Base-by-base conservation (phyloP, 2,797 vertebrate genomes). In the Falco naumanni region DNA sequence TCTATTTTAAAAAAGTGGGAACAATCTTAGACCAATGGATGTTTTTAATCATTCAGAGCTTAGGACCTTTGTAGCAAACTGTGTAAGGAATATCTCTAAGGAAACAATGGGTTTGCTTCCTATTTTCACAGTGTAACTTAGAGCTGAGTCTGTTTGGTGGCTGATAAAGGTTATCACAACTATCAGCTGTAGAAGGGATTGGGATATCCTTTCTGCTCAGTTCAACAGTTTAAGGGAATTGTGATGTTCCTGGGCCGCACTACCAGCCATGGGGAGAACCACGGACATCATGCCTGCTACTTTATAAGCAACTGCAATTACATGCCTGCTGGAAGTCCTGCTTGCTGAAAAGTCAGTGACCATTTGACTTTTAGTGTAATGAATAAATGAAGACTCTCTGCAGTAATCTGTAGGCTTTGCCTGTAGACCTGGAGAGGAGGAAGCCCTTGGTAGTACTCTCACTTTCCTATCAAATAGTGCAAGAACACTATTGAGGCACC, bases 161-260 rank as follows among this genome's bases (percentile, higher is more conserved):
- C 66, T 87, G 90, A 90, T 76, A 94, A 89, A 84, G 45, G 37
- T 83, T 84, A 60, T 56, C 68, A 39, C 50, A 68, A n/a, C 60
- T 71, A 13, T 43, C 90, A 94, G 64, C 53, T 72, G 47, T 63
- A 65, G 61, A 63, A 54, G 39, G 68, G 48, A 76, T 4, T 71
- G 54, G 61, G 74, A 90, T 79, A 83, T 93, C 56, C 65, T 90
- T 96, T 95, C 78, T 94, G 43, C 65, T 70, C 47, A 45, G 15
- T 76, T 84, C 66, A 95, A 69, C 29, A 68, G 76, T 66, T 57
- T 39, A 34, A 14, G 77, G 93, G 84, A 82, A 89, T 51, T 34
- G 47, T 21, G 6, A 33, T 43, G 61, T 47, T 77, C 56, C 68
- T 83, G 65, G 59, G 51, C 72, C 87, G 59, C 59, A 19, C 64